A percentile compares a stretch with the other conserved stretches of the same genome.
Evolutionary conservation across 2,113 vertebrate genomes (phyloP).

Genomic region (Panthera uncia): DNA sequence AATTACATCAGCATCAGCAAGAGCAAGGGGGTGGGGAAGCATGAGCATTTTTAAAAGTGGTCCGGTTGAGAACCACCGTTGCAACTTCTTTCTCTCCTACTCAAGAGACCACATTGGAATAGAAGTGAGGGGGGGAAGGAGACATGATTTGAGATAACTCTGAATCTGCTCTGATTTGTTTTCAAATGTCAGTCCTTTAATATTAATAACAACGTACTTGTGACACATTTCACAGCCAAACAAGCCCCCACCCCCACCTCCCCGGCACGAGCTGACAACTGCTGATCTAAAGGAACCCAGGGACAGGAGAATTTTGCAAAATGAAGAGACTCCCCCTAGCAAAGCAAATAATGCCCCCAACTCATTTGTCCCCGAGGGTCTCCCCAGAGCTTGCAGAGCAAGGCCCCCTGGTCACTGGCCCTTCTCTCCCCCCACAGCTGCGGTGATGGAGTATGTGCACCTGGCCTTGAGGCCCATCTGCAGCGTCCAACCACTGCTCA

Average conservation of each 20-base stretch:
- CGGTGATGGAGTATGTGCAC: constrained; percentile 90
- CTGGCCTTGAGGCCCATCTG: constrained; percentile 88
- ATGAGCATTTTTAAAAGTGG: neutral
- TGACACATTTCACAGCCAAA: neutral
- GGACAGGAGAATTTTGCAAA: neutral
- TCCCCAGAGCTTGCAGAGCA: neutral
- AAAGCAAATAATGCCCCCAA: neutral
- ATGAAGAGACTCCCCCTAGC: neutral
- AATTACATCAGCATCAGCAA: neutral
- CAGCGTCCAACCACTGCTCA: constrained; percentile 90
- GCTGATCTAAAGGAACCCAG: constrained; percentile 32
- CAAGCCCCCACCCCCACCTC: neutral
- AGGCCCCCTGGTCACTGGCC: neutral
- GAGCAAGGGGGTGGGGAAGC: too few species aligned
- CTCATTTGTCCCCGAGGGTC: neutral
- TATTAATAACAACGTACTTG: neutral
- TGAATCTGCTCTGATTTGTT: neutral
- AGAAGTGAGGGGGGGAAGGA: neutral
- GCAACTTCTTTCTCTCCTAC: neutral
- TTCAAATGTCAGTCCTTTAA: neutral
- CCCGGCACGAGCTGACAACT: neutral
- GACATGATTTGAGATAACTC: neutral
- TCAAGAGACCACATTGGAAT: too few species aligned
- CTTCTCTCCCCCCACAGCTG: constrained; percentile 83
- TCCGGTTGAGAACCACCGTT: neutral